These are phyloP conservation scores for Melanchra persicariae DNA, from an alignment of 2,888 invertebrate species.

Conservation along the genomic window DNA sequence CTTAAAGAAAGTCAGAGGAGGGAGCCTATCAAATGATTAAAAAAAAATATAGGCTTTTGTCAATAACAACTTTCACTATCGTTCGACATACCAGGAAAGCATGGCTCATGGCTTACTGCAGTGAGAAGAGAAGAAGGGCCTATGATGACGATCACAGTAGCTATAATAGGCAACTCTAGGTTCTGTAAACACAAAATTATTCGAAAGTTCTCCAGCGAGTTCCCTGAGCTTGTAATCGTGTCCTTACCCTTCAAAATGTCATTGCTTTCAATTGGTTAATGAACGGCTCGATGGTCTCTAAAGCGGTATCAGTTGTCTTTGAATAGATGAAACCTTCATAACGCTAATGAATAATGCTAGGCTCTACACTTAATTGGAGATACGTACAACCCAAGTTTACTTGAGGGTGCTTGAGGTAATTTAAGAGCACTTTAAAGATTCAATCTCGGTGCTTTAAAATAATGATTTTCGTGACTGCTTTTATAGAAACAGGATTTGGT, in stretches of 20 bases:
- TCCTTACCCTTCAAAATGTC: conserved; percentile 1
- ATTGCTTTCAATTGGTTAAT: conserved; percentile 21
- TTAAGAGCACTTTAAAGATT: conserved; percentile 30
- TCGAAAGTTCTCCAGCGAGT: not conserved
- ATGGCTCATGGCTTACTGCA: too few species aligned
- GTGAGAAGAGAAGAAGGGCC: too few species aligned
- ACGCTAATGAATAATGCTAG: conserved; percentile 7
- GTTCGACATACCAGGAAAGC: too few species aligned
- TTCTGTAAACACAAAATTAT: not conserved
- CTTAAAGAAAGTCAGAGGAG: too few species aligned
- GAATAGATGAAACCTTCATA: conserved; percentile 16
- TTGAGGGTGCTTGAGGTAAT: conserved; percentile 6
- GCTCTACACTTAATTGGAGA: conserved; percentile 1
- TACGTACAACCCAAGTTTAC: conserved; percentile 8
- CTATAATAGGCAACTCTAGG: too few species aligned
- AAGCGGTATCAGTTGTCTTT: not conserved
- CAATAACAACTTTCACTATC: too few species aligned
- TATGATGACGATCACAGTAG: too few species aligned
- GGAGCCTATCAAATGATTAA: too few species aligned
- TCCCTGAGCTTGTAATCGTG: not conserved
- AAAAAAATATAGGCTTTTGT: too few species aligned
- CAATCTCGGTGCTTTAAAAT: conserved; percentile 9
- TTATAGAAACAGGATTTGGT: not conserved
- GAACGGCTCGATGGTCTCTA: not conserved
- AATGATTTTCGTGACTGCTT: conserved; percentile 13